Base-by-base conservation (phyloP, 1,140 invertebrate species). In the Dolichoris vasculosae region DNA sequence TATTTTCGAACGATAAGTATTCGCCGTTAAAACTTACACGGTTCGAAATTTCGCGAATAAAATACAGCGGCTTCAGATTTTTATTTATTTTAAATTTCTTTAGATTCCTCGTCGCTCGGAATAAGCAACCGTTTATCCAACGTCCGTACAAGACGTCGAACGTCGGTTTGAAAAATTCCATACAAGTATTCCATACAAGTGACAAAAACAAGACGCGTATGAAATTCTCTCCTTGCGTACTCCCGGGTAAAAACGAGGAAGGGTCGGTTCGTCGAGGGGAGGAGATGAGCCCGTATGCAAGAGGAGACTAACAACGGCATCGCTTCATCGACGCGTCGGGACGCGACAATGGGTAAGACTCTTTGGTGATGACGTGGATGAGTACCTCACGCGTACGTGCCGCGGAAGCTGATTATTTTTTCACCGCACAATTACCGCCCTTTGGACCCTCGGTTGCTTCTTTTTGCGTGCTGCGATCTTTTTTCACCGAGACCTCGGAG, bases 361-460 rank as follows among this genome's bases (percentile, higher is more conserved):
- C 48, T n/a, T n/a, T n/a, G n/a, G n/a, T n/a, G n/a, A n/a, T n/a
- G 48, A 8, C 11, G 20, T 17, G 11, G 8, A 48, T 30, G 11
- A 9, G 48, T n/a, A 7, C 51, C 9, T 78, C 78, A 23, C 51
- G 73, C 84, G 87, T 88, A 89, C 89, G 89, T 89, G 89, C 84
- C 84, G 80, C 82, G 83, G 82, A 86, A 88, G 88, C 89, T 91
- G 89, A 91, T 92, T 91, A 91, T 90, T 91, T 91, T 92, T 91
- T 91, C 84, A 91, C 86, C 87, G 83, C 87, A 87, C 90, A 89
- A 91, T 91, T 91, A 89, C 89, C 86, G 87, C 83, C 79, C 76
- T 77, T 82, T 86, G 82, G 85, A 48, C 2, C 23, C 43, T n/a
- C 30, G 17, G 13, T 48, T 76, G 26, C 7, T 63, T 55, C 30